Base-by-base conservation (phyloP, 2,888 invertebrate species). In the Operophtera brumata region DNA sequence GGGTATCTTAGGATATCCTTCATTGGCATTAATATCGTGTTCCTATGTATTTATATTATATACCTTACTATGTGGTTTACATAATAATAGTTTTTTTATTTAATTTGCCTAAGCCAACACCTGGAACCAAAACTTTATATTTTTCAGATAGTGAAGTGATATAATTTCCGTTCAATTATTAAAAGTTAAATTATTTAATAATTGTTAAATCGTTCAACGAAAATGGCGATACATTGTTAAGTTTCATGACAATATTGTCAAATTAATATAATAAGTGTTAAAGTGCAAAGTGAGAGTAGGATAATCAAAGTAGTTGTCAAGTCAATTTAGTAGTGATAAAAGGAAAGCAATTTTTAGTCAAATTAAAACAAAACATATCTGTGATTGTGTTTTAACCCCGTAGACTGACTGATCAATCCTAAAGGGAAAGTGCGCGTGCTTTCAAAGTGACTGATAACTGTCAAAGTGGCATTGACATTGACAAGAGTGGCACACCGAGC, bases 211-310 rank as follows among this genome's bases (percentile, higher is more conserved):
- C 37, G 55, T 60, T 63, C 75, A 82, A 78, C 77, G 73, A 82
- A 75, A 43, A 67, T 59, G 73, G 75, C 80, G 78, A 78, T 77
- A 56, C 80, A 71, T 72, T 74, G 73, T 77, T 80, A 76, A 73
- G 71, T 80, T 75, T 75, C 45, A 56, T 54, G 67, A 51, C 57
- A 69, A 61, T 58, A 59, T 57, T 59, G 61, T 66, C 59, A 62
- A 70, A 65, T 69, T 69, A 68, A 65, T 62, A 62, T 14, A 45
- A 39, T 59, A 67, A 68, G 66, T 67, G 66, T 66, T 69, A 69
- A 51, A 47, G 49, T 43, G 35, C 11, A 40, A 41, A 52, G 43
- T 61, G 40, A 49, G 48, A 41, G 13, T 43, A 43, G 43, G 30
- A 37, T 57, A 61, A 39, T 54, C 50, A 44, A 52, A 47, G 45